Evolutionary conservation across 1,140 invertebrate species (phyloP).

Genomic region (Aphelinus atriplicis): DNA sequence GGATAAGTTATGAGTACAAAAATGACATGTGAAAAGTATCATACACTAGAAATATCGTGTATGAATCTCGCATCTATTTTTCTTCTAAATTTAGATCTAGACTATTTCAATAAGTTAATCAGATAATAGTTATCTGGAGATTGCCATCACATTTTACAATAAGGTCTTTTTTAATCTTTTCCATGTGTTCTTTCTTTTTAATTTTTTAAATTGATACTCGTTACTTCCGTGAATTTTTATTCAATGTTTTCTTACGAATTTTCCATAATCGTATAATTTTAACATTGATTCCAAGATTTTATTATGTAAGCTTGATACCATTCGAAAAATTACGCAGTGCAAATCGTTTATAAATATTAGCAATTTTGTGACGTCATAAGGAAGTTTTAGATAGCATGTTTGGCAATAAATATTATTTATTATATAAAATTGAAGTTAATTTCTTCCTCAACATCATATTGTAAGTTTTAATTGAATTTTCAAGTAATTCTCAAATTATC

Average conservation of each 20-base stretch:
- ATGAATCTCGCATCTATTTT: too few relatives aligned
- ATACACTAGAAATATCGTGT: too few relatives aligned
- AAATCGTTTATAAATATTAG: too few relatives aligned
- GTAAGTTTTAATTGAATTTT: too few relatives aligned
- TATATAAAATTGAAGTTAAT: slow-evolving; percentile 24
- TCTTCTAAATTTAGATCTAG: background rate
- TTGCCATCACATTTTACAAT: background rate
- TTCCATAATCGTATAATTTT: slow-evolving; percentile 11
- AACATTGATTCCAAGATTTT: background rate
- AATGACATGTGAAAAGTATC: background rate
- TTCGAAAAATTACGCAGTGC: too few relatives aligned
- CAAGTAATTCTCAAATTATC: too few relatives aligned
- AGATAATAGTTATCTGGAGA: background rate
- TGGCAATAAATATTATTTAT: slow-evolving; percentile 35
- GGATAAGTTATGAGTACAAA: background rate
- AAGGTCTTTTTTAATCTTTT: background rate
- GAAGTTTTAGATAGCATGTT: slow-evolving; percentile 28
- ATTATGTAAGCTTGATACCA: background rate
- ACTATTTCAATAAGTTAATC: background rate
- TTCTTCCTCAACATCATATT: slow-evolving; percentile 6
- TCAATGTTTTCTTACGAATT: slow-evolving; percentile 24
- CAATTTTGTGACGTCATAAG: slow-evolving; percentile 2
- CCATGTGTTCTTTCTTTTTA: slow-evolving; percentile 15
- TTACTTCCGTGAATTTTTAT: background rate
- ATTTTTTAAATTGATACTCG: slow-evolving; percentile 17